Base-by-base conservation (phyloP, 92 coral and sea anemone genomes). In the Paramuricea clavata region DNA sequence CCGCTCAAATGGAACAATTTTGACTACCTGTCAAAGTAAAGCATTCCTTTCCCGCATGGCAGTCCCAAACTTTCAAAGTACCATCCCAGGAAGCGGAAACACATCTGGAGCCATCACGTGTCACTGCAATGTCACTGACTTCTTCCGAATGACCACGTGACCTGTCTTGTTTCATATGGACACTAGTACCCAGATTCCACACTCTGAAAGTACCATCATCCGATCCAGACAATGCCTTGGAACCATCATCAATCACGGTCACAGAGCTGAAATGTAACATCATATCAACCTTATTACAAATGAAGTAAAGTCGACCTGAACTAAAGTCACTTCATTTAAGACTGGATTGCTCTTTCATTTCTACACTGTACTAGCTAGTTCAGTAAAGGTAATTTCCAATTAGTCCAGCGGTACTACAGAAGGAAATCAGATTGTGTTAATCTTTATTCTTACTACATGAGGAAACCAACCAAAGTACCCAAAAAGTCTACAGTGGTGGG, bases 41-140 rank as follows among this genome's bases (percentile, higher is more conserved):
- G 15, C 71, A 15, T 60, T 91, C 91, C 60, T 74, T 32, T 67
- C 27, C 50, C 16, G 60, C 49, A 7, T 79, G 62, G 31, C 82
- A 60, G 42, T 85, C 52, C 94, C 94, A 91, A 47, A 91, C 57
- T 75, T 88, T 91, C 31, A 91, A 50, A 3, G 86, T 77, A 19
- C 86, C 82, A 73, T 91, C 91, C 8, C 39, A 85, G 12, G 94
- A 91, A 15, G 84, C 85, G 19, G 94, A 87, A 27, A 87, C 75
- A 30, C 86, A 77, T 49, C 71, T 35, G 12, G 77, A 36, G 17
- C 91, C 87, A 36, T 87, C 82, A 28, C 30, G 0, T 6, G 90
- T 76, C 8, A 81, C 47, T 19, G 88, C 78, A 30, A 70, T 65
- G 50, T 78, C 84, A 19, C 74, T 87, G n/a, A 91, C 86, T 34